A percentile compares a stretch with the other conserved stretches of the same genome.
Evolutionary conservation across 2,888 invertebrate species (phyloP).

Genomic region (Melanchra persicariae): DNA sequence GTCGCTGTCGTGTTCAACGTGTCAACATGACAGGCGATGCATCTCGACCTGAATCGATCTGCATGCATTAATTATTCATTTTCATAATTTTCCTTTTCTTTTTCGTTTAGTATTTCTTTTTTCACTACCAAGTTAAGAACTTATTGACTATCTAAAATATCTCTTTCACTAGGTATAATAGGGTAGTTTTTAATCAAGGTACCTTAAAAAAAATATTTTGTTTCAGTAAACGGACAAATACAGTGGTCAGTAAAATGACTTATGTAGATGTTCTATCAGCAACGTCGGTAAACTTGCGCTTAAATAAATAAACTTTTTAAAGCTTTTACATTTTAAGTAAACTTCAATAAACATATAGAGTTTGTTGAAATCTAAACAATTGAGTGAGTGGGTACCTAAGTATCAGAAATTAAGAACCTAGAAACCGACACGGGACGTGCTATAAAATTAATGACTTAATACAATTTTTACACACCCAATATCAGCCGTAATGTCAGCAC

Average conservation of each 20-base stretch:
- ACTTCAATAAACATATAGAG: background rate
- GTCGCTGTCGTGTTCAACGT: constrained; percentile 53
- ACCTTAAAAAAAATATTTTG: background rate
- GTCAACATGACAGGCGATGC: constrained; percentile 62
- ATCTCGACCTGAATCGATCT: constrained; percentile 54
- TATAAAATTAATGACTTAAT: background rate
- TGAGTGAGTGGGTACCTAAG: background rate
- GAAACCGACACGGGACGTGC: background rate
- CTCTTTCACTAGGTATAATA: too few species aligned
- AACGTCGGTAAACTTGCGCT: too few species aligned
- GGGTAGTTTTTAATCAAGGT: too few species aligned
- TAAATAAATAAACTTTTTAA: background rate
- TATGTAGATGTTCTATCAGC: too few species aligned
- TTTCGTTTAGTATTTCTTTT: background rate
- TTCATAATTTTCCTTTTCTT: constrained; percentile 28
- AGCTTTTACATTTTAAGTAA: background rate
- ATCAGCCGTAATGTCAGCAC: background rate
- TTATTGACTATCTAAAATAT: too few species aligned
- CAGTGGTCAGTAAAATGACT: too few species aligned
- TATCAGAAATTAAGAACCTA: background rate
- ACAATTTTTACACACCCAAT: constrained; percentile 7
- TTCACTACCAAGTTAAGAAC: background rate
- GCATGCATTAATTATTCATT: constrained; percentile 49
- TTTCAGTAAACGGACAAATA: background rate
- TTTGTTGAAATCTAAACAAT: background rate